A percentile compares a stretch with the other conserved stretches of the same genome.
These are phyloP conservation scores for Amphimallon solstitiale DNA, from an alignment of 2,888 invertebrate species.

Conservation along the genomic window DNA sequence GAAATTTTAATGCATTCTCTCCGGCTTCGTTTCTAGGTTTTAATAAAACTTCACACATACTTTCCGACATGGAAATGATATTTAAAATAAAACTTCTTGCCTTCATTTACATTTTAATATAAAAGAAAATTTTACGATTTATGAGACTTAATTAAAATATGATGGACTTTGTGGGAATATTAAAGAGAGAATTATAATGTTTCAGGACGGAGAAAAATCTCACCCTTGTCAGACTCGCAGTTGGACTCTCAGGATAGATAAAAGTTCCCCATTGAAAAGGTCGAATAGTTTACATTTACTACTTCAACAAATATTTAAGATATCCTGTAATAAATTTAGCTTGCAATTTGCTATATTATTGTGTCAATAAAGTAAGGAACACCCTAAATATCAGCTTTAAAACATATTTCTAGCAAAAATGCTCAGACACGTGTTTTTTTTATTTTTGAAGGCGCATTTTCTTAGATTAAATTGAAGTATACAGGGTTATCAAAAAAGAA, in stretches of 20 bases:
- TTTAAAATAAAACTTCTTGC: constrained; percentile 40
- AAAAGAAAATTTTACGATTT: constrained; percentile 46
- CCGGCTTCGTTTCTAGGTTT: constrained; percentile 12
- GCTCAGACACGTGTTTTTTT: too few species aligned
- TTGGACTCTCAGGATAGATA: neutral
- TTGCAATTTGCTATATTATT: too few species aligned
- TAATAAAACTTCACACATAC: constrained; percentile 42
- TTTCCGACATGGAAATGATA: constrained; percentile 45
- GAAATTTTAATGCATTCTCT: constrained; percentile 14
- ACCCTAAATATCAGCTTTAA: too few species aligned
- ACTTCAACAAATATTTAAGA: too few species aligned
- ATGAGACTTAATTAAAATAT: constrained; percentile 46
- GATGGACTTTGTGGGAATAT: constrained; percentile 42
- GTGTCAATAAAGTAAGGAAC: too few species aligned
- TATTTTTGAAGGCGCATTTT: too few species aligned
- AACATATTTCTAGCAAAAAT: too few species aligned
- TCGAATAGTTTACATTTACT: neutral
- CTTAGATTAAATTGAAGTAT: too few species aligned
- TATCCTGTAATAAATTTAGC: too few species aligned
- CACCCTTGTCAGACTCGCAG: neutral
- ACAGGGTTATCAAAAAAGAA: too few species aligned
- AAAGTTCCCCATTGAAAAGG: neutral
- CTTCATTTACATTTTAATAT: constrained; percentile 47
- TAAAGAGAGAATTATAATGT: constrained; percentile 37
- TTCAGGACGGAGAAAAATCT: neutral